These are phyloP conservation scores for Dasysyrphus albostriatus DNA, from an alignment of 2,888 invertebrate species.

Conservation along the genomic window DNA sequence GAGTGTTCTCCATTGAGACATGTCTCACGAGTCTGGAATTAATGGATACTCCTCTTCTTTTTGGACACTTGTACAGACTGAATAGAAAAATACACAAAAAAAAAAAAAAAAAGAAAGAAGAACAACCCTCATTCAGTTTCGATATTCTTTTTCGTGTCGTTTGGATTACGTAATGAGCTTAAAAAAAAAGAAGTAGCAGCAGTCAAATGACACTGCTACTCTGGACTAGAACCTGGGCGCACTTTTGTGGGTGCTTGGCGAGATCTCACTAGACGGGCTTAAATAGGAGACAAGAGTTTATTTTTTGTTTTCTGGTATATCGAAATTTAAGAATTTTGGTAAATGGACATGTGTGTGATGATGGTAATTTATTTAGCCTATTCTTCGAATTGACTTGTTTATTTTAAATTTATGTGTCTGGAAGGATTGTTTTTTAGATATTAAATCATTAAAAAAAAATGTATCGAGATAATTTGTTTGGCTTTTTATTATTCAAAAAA, in stretches of 20 bases:
- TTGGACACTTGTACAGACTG: not conserved
- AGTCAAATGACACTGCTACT: slow-evolving; percentile 15
- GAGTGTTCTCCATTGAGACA: slow-evolving; percentile 33
- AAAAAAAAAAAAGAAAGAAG: not conserved
- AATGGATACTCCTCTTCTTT: not conserved
- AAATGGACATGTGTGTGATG: slow-evolving; percentile 51
- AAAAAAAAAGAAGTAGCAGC: slow-evolving; percentile 2
- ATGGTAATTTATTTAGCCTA: slow-evolving; percentile 59
- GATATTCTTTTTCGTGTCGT: slow-evolving; percentile 38
- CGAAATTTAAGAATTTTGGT: not conserved
- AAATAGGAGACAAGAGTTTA: not conserved
- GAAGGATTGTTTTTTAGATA: slow-evolving; percentile 21
- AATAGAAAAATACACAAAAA: not conserved
- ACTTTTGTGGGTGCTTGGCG: slow-evolving; percentile 27
- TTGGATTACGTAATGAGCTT: slow-evolving; percentile 72
- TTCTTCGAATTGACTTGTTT: slow-evolving; percentile 62
- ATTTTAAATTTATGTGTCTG: slow-evolving; percentile 63
- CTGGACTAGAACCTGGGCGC: slow-evolving; percentile 23
- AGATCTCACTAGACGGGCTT: not conserved
- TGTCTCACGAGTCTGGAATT: slow-evolving; percentile 38
- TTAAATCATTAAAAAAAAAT: not conserved
- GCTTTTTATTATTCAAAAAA: not conserved
- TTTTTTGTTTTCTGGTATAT: not conserved
- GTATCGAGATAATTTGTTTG: not conserved
- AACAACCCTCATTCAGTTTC: slow-evolving; percentile 61